These are phyloP conservation scores for Perognathus longimembris DNA, from an alignment of 2,113 vertebrate species.

Conservation along the genomic window DNA sequence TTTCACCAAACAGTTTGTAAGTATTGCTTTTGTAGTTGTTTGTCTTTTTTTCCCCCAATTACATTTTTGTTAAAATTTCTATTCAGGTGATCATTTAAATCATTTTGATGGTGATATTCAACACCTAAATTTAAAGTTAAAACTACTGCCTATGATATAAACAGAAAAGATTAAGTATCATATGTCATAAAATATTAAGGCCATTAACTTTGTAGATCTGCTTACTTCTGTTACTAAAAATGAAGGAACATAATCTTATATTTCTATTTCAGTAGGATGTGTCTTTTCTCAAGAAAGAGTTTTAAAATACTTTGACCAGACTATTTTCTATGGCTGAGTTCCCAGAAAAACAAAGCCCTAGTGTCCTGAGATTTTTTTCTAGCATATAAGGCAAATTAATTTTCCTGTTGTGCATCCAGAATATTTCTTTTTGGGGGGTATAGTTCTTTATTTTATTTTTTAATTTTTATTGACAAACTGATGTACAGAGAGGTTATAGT, in stretches of 20 bases:
- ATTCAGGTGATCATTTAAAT: background rate
- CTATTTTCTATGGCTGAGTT: background rate
- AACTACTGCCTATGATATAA: conserved; percentile 1
- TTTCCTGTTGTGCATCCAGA: background rate
- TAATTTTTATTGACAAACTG: too few species aligned
- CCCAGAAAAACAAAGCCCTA: background rate
- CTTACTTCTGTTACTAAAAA: conserved; percentile 16
- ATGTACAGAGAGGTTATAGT: too few species aligned
- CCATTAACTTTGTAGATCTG: background rate
- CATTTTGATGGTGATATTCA: background rate
- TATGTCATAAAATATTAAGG: background rate
- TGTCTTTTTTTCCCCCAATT: background rate
- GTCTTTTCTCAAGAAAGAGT: conserved; percentile 27
- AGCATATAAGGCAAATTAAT: background rate
- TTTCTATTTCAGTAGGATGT: conserved; percentile 29
- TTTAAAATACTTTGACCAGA: background rate
- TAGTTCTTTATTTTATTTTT: too few species aligned
- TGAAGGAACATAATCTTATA: background rate
- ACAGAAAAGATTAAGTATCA: background rate
- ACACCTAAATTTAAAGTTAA: conserved; percentile 35
- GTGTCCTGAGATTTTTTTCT: background rate
- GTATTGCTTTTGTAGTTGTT: too few species aligned
- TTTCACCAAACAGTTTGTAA: too few species aligned
- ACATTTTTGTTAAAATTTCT: conserved; percentile 64
- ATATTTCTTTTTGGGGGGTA: too few species aligned